Conservation (phyloP, 2,113 vertebrate genomes). For the Eira barbara region DNA sequence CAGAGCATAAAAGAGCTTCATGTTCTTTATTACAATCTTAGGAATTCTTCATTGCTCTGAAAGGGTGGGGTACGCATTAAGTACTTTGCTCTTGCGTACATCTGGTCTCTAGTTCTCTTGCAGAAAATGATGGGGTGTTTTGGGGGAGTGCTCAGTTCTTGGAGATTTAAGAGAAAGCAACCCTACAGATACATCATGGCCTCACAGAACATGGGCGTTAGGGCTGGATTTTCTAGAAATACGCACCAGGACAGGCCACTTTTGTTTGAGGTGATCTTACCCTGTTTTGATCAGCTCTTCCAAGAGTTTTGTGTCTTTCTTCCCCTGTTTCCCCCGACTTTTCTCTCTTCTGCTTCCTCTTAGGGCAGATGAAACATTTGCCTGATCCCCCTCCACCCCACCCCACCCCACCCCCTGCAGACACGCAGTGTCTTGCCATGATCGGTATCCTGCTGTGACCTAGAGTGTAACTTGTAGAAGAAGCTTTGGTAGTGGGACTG, state of each 20-base stretch:
- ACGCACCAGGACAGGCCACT: neutral
- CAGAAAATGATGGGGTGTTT: neutral
- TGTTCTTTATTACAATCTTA: neutral
- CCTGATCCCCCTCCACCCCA: neutral
- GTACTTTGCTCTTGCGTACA: neutral
- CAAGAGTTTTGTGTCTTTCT: neutral
- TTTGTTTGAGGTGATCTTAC: neutral
- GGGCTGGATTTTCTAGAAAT: neutral
- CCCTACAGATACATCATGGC: neutral
- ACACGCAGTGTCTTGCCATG: neutral
- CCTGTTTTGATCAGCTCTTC: neutral
- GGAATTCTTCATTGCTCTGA: neutral
- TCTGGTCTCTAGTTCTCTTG: neutral
- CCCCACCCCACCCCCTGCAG: neutral
- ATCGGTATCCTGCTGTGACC: neutral
- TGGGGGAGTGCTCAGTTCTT: neutral
- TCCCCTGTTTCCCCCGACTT: neutral
- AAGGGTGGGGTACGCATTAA: neutral
- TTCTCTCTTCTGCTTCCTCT: neutral
- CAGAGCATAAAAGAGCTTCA: neutral
- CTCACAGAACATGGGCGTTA: neutral
- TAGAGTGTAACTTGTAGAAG: neutral
- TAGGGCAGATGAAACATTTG: neutral
- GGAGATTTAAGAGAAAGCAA: neutral
- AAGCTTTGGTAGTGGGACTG: neutral